Percentiles rank a stretch among this genome's conserved stretches.
phyloP scores from a whole-genome alignment of 2,797 vertebrate genomes.

The Enteromius fasciolatus region DNA sequence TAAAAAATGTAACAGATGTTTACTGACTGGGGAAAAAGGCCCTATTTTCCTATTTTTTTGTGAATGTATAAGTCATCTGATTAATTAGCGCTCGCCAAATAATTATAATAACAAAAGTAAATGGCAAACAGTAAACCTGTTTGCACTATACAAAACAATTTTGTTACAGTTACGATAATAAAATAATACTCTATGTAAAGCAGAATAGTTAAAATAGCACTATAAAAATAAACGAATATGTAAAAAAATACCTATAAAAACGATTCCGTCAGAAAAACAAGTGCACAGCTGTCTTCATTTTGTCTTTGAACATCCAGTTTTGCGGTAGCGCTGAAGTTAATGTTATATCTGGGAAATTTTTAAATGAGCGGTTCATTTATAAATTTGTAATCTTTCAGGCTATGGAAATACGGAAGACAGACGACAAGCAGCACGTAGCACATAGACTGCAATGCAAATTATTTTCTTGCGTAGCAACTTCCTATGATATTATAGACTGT shows the following conservation, averaged over 20 bases:
- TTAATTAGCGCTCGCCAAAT: neutral
- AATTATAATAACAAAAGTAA: neutral
- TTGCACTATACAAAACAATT: neutral
- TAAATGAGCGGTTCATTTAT: neutral
- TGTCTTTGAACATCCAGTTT: neutral
- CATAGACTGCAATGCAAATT: neutral
- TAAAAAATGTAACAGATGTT: neutral
- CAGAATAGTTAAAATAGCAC: neutral
- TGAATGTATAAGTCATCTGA: neutral
- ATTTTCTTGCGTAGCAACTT: neutral
- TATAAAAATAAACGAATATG: neutral
- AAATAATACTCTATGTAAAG: neutral
- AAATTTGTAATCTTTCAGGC: neutral
- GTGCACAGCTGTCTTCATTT: neutral
- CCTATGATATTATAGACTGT: neutral
- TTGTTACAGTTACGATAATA: neutral
- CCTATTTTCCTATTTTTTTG: neutral
- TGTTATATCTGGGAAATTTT: neutral
- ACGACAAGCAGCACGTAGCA: neutral
- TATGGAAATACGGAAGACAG: neutral
- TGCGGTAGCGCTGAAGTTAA: neutral
- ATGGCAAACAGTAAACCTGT: neutral
- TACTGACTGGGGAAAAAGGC: neutral
- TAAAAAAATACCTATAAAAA: neutral
- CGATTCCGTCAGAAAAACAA: neutral